phyloP scores from a whole-genome alignment of 2,797 vertebrate species.

The Lepidocolaptes lacrymiger region DNA sequence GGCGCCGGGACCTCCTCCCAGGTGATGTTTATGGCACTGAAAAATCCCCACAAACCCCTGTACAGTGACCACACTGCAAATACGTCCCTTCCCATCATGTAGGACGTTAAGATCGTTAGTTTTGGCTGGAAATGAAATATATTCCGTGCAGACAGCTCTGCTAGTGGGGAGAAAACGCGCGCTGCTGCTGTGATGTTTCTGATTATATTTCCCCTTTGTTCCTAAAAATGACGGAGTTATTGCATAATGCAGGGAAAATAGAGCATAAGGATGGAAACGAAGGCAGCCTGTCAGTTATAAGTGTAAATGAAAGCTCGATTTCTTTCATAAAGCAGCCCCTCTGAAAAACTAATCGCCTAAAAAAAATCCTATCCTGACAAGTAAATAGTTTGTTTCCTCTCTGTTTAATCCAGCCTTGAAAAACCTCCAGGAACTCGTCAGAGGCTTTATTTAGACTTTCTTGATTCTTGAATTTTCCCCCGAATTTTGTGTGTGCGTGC shows the following conservation, averaged over 20 bases:
- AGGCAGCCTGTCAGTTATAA: background rate
- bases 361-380: background rate
- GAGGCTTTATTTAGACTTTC: background rate
- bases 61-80: conserved; percentile 1
- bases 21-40: background rate
- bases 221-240: conserved; percentile 35
- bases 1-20: background rate
- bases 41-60: background rate
- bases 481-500: background rate
- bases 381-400: background rate
- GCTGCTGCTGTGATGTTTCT: conserved; percentile 31
- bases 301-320: background rate
- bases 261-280: background rate
- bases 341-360: background rate
- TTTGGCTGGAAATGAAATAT: conserved; percentile 35
- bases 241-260: background rate
- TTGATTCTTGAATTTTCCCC: background rate
- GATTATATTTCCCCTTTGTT: conserved; percentile 54
- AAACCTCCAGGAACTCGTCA: background rate
- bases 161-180: background rate
- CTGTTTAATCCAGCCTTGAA: background rate
- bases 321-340: background rate
- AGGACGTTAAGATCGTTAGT: background rate
- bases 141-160: background rate
- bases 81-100: background rate